Percentiles rank a stretch among this genome's conserved stretches.
Evolutionary conservation across 1,140 invertebrate genomes (phyloP).

Genomic region (Saxidomus purpurata): DNA sequence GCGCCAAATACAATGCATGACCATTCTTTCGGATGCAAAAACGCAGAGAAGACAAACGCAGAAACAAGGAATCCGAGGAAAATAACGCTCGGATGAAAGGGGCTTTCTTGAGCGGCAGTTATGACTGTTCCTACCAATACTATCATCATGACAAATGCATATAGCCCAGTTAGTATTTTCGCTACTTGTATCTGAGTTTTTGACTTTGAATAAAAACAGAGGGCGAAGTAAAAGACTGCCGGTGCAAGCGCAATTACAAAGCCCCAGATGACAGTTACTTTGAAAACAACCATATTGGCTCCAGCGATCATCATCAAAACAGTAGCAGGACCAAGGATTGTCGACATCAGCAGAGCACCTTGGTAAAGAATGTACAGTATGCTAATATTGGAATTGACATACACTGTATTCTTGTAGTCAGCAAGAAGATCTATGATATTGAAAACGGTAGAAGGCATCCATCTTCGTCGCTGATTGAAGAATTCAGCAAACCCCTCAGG

Average conservation of each 20-base stretch:
- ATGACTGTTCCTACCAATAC: constrained; percentile 83
- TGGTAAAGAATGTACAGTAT: constrained; percentile 98
- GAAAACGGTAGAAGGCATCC: constrained; percentile 90
- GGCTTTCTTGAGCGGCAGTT: constrained; percentile 72
- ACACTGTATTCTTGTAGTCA: constrained; percentile 90
- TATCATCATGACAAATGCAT: constrained; percentile 84
- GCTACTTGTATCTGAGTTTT: constrained; percentile 86
- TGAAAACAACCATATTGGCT: constrained; percentile 88
- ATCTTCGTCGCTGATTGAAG: constrained; percentile 89
- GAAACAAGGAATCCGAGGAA: constrained; percentile 77
- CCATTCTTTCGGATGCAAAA: constrained; percentile 84
- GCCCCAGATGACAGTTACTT: constrained; percentile 84
- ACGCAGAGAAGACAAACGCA: constrained; percentile 80
- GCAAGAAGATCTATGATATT: constrained; percentile 89
- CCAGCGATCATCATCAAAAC: constrained; percentile 88
- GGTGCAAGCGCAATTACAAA: constrained; percentile 87
- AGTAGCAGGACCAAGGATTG: constrained; percentile 89
- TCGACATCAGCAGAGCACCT: constrained; percentile 77
- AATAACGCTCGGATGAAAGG: constrained; percentile 81
- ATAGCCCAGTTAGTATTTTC: constrained; percentile 79
- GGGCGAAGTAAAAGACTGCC: constrained; percentile 86
- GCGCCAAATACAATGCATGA: constrained; percentile 80
- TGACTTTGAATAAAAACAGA: constrained; percentile 86
- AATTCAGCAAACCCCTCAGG: constrained; percentile 91
- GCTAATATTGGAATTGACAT: constrained; percentile 99